Evolutionary conservation across 2,888 invertebrate species (phyloP), one percentile per base, ranked within the genome.

Genomic region (Invenusta paracnida): DNA sequence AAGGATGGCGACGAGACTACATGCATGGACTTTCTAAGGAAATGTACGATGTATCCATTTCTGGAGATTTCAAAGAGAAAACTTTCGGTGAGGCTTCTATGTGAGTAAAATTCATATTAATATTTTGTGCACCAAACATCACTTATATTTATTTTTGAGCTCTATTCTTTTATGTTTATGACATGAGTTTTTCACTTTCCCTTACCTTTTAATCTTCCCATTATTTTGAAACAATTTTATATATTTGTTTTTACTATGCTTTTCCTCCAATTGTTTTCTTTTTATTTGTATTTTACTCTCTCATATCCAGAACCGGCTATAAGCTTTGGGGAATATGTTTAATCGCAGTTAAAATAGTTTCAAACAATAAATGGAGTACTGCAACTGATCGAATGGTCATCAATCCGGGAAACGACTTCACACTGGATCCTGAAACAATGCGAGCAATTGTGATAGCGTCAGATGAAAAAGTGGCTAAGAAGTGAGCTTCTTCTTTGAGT

Each of bases 241-340:
- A n/a, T n/a, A n/a, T n/a, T n/a, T n/a, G n/a, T n/a, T n/a, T n/a
- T n/a, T n/a, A n/a, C n/a, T n/a, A n/a, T n/a, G n/a, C n/a, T n/a
- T n/a, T n/a, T n/a, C n/a, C n/a, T n/a, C n/a, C n/a, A n/a, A n/a
- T n/a, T n/a, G n/a, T n/a, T n/a, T n/a, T n/a, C n/a, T n/a, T n/a
- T n/a, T 48, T 48, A 48, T 5, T 48, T 48, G 48, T 48, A 48
- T 11, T 48, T 48, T 17, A 5, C 48, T 48, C 48, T 11, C 48
- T 17, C 17, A 48, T 11, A 48, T 82, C 29, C 17, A 82, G 82
- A 82, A 29, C n/a, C 1, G 11, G 17, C 29, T 82, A 82, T n/a
- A 28, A 82, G 29, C 29, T 82, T 28, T 82, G 82, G 82, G 82
- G 29, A 29, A 29, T 82, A 2, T 82, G 82, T 28, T 29, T 82